A percentile compares a stretch with the other conserved stretches of the same genome.
Conservation (phyloP, 2,113 vertebrate genomes). For the Cyanocitta stelleri region DNA sequence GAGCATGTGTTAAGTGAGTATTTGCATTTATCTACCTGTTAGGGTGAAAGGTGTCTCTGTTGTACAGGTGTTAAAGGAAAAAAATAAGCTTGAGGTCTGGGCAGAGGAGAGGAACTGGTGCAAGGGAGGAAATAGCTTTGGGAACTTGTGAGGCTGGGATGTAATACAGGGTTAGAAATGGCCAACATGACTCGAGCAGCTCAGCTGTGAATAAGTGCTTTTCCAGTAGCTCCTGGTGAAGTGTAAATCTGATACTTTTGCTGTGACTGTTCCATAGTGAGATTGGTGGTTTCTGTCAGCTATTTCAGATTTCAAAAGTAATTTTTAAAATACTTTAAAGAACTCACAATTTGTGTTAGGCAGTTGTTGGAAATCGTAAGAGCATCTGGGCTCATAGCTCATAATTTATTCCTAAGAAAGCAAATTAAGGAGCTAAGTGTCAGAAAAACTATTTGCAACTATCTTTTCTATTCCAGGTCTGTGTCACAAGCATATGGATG, state of each 20-base stretch:
- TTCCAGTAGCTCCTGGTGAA: not conserved
- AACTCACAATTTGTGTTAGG: not conserved
- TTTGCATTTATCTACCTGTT: not conserved
- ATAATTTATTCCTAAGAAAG: not conserved
- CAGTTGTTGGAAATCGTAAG: not conserved
- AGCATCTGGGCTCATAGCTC: not conserved
- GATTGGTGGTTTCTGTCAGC: not conserved
- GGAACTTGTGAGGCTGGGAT: not conserved
- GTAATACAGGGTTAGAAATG: not conserved
- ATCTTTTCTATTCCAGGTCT: not conserved
- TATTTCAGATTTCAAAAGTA: not conserved
- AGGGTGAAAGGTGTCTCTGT: not conserved
- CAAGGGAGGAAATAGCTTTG: not conserved
- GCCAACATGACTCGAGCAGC: rapidly evolving
- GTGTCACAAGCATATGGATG: not conserved
- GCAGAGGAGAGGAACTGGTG: not conserved
- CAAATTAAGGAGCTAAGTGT: not conserved
- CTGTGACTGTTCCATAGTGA: not conserved
- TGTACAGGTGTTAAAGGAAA: not conserved
- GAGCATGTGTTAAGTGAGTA: not conserved
- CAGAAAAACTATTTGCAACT: not conserved
- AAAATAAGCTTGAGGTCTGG: not conserved
- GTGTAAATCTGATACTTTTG: not conserved
- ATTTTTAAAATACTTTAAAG: not conserved
- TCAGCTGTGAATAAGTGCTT: not conserved